Percentiles rank a stretch among this genome's conserved stretches.
phyloP scores from a whole-genome alignment of 2,113 vertebrate species.

The Chitala chitala region DNA sequence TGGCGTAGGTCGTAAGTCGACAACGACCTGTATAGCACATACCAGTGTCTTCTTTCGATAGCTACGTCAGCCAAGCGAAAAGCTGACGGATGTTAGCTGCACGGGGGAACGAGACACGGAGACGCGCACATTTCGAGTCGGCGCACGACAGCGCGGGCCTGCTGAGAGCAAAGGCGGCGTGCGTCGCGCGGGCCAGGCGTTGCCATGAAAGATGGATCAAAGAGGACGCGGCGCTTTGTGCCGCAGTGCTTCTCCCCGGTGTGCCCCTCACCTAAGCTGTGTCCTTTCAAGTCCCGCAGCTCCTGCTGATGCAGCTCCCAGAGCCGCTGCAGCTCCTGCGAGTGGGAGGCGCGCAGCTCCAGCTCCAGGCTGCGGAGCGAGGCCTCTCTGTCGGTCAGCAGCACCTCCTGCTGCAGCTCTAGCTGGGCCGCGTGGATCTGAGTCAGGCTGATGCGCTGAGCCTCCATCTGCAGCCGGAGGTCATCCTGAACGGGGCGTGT shows the following conservation, averaged over 20 bases:
- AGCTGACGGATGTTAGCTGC: not conserved
- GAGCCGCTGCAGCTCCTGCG: slow-evolving; percentile 58
- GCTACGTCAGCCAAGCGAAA: too few relatives aligned
- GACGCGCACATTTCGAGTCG: not conserved
- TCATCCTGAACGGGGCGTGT: slow-evolving; percentile 61
- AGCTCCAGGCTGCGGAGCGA: slow-evolving; percentile 66
- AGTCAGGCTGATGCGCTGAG: slow-evolving; percentile 82
- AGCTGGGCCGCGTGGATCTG: slow-evolving; percentile 84
- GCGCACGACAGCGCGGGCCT: not conserved
- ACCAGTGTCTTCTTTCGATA: too few relatives aligned
- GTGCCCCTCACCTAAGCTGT: slow-evolving; percentile 58
- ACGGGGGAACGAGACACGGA: not conserved
- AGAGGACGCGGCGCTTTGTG: not conserved
- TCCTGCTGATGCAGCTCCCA: slow-evolving; percentile 59
- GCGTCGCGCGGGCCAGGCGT: not conserved
- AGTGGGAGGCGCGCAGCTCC: slow-evolving; percentile 53
- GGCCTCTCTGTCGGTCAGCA: slow-evolving; percentile 61
- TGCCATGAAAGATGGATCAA: slow-evolving; percentile 32
- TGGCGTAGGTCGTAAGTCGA: too few relatives aligned
- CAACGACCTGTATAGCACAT: too few relatives aligned
- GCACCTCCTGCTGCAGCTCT: slow-evolving; percentile 68
- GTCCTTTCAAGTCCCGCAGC: slow-evolving; percentile 52
- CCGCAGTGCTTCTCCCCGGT: not conserved
- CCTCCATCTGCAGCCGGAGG: slow-evolving; percentile 81
- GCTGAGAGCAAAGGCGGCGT: not conserved